Conservation (phyloP, 2,797 vertebrate genomes). For the Bradypus variegatus region DNA sequence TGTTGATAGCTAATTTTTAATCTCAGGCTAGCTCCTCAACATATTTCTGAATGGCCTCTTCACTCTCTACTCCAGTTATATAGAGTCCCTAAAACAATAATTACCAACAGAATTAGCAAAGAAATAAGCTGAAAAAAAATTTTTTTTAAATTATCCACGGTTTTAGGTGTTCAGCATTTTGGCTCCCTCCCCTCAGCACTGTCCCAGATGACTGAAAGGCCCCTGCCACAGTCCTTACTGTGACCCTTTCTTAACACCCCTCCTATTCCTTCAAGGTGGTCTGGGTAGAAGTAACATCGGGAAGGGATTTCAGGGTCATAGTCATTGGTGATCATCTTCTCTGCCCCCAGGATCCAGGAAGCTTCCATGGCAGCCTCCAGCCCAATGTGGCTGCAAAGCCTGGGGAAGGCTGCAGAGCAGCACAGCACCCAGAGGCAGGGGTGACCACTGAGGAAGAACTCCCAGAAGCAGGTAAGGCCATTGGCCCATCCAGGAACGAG, state of each 20-base stretch:
- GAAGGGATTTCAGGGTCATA: background rate
- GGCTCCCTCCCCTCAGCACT: background rate
- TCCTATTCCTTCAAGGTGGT: background rate
- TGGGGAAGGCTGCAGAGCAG: background rate
- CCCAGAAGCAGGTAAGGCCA: slow-evolving; percentile 51
- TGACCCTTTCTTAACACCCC: background rate
- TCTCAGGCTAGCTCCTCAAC: background rate
- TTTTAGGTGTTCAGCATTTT: background rate
- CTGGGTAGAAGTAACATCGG: background rate
- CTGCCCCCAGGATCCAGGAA: slow-evolving; percentile 23
- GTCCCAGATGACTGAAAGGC: background rate
- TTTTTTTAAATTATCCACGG: background rate
- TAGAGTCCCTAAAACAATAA: slow-evolving; percentile 1
- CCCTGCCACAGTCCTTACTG: background rate
- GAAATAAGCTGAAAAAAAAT: background rate
- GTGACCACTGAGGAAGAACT: background rate
- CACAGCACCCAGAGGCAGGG: background rate
- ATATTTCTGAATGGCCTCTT: background rate
- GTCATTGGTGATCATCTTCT: background rate
- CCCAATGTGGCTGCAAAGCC: background rate
- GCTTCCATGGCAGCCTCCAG: background rate
- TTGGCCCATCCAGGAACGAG: background rate
- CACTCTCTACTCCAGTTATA: background rate
- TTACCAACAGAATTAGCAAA: slow-evolving; percentile 2
- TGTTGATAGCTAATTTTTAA: slow-evolving; percentile 26